These are phyloP conservation scores for Ceratina calcarata DNA, from an alignment of 1,140 invertebrate species.

Conservation along the genomic window DNA sequence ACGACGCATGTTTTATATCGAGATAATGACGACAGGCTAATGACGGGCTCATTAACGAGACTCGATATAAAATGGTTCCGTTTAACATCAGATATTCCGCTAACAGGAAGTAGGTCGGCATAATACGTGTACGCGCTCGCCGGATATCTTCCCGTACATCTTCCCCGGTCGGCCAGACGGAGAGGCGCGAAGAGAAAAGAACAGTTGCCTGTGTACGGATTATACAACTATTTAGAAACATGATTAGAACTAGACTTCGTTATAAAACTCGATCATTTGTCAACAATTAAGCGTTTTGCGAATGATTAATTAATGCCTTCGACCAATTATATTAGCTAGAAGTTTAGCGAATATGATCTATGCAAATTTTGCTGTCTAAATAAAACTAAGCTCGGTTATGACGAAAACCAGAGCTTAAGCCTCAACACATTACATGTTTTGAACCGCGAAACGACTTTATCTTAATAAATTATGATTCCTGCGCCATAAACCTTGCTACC, in stretches of 20 bases:
- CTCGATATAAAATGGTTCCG: slow-evolving; percentile 57
- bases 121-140: slow-evolving; percentile 23
- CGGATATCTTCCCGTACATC: slow-evolving; percentile 49
- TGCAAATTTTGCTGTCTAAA: not conserved
- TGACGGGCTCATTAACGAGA: slow-evolving; percentile 64
- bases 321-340: not conserved
- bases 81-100: slow-evolving; percentile 60
- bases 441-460: slow-evolving; percentile 72
- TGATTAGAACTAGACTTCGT: not conserved
- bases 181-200: not conserved
- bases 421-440: slow-evolving; percentile 45
- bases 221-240: slow-evolving; percentile 43
- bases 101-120: slow-evolving; percentile 58
- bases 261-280: slow-evolving; percentile 17
- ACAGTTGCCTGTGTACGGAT: slow-evolving; percentile 43
- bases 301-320: not conserved
- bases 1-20: slow-evolving; percentile 56
- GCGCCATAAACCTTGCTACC: slow-evolving; percentile 66
- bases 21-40: slow-evolving; percentile 64
- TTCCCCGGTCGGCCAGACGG: slow-evolving; percentile 2
- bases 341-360: not conserved
- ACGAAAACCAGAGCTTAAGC: slow-evolving; percentile 69
- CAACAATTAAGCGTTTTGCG: not conserved
- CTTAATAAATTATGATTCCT: slow-evolving; percentile 76
- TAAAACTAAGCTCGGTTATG: slow-evolving; percentile 62